Evolutionary conservation across 53 echinoderm and acorn worm species (phyloP), one percentile per base, ranked within the genome.

Genomic region (Paracentrotus lividus): DNA sequence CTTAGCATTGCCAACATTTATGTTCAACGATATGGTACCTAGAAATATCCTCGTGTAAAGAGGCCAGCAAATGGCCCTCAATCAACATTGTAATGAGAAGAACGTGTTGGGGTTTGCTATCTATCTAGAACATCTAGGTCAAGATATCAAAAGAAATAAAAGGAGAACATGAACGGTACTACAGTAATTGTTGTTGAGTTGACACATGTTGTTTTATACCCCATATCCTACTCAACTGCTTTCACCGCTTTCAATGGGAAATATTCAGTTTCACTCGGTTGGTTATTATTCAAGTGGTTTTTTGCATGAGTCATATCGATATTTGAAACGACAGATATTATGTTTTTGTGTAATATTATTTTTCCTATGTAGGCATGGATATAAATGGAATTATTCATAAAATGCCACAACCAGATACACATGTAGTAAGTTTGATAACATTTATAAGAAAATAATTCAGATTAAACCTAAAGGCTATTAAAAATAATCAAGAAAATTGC

Each of bases 71-170:
- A 45, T 26, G 26, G 47, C 81, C 47, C 47, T 81, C 81, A 81
- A 44, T 81, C 81, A 81, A 12, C 81, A 81, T 26, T 24, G 26
- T 81, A 81, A 81, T 81, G 47, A 81, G 81, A 81, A 47, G 81
- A 26, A 81, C 45, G 47, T 81, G 81, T 81, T 81, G 23, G 47
- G 81, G 47, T 12, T 45, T 2, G 27, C n/a, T 81, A 81, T 81
- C 81, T 81, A 81, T 81, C 49, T 81, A 18, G 81, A 26, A 47
- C 47, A 81, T 81, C 81, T 81, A 81, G 81, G 81, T 81, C 81
- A 81, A 26, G 47, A 7, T 81, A 81, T 81, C 81, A n/a, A 81
- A 47, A 47, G 44, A 81, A n/a, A 45, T 47, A 81, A 81, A n/a
- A 47, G 26, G 45, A 47, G 47, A 81, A n/a, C n/a, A n/a, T n/a